Conservation (phyloP, 2,113 vertebrate genomes). For the Globicephala melas region DNA sequence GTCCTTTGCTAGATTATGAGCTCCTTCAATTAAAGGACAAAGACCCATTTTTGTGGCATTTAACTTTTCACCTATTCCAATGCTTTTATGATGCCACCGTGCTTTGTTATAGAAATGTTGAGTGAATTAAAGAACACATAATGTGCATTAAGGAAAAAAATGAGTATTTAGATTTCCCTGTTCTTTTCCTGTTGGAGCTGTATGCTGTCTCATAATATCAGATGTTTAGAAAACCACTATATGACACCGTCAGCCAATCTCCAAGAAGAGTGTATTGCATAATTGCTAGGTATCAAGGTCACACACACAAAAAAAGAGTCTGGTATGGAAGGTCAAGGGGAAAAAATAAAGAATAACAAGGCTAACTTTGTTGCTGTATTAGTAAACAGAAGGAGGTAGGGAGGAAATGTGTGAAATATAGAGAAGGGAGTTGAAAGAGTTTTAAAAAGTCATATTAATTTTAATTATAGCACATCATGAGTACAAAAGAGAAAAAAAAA, state of each 20-base stretch:
- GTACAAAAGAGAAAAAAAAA: neutral
- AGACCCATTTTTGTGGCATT: neutral
- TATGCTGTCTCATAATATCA: neutral
- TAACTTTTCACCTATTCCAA: neutral
- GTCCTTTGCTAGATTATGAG: neutral
- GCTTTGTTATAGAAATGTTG: conserved; percentile 4
- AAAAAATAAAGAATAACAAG: neutral
- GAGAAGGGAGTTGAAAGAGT: neutral
- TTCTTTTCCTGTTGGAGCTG: neutral
- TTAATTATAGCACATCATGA: neutral
- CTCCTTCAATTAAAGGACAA: conserved; percentile 36
- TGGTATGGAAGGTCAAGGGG: neutral
- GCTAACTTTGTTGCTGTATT: neutral
- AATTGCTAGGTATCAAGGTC: neutral
- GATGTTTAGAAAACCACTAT: neutral
- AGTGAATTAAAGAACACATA: neutral
- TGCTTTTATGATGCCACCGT: neutral
- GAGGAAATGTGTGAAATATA: neutral
- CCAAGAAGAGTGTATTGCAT: neutral
- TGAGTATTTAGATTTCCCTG: neutral
- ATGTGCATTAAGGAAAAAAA: neutral
- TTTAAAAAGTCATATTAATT: neutral
- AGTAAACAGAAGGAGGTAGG: neutral
- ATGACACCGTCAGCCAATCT: neutral
- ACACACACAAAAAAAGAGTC: neutral